Evolutionary conservation across 2,113 vertebrate genomes (phyloP).

Genomic region (Coryphaenoides rupestris): DNA sequence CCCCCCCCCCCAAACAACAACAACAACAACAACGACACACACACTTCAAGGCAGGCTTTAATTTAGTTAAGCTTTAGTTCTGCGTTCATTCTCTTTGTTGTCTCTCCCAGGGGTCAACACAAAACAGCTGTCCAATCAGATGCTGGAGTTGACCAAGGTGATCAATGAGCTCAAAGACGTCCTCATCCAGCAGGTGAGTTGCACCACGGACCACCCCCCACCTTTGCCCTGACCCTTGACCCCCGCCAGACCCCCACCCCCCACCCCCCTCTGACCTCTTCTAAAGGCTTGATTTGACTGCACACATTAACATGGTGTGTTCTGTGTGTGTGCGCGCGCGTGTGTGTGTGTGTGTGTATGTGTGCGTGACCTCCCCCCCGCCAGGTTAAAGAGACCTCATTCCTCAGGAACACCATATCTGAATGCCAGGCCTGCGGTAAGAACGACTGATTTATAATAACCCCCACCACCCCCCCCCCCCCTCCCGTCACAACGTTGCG

Average conservation of each 20-base stretch:
- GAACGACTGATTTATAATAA: conserved; percentile 33
- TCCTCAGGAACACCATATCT: conserved; percentile 93
- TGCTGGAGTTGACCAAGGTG: conserved; percentile 92
- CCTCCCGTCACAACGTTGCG: no score
- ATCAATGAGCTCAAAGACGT: conserved; percentile 94
- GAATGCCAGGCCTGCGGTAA: conserved; percentile 97
- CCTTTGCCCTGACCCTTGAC: conserved; percentile 10
- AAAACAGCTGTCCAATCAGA: conserved; percentile 89
- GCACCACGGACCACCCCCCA: no score
- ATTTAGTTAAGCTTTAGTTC: no score
- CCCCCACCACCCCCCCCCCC: no score
- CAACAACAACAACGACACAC: no score
- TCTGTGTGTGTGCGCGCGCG: no score
- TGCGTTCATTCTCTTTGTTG: conserved; percentile 32
- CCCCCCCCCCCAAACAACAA: neutral
- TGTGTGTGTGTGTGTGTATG: no score
- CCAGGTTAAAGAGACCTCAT: conserved; percentile 96
- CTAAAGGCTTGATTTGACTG: neutral
- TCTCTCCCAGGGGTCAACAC: conserved; percentile 83
- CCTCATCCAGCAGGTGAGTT: conserved; percentile 94
- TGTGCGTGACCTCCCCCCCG: conserved; percentile 30
- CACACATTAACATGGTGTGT: conserved; percentile 5
- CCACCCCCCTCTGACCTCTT: conserved; percentile 13
- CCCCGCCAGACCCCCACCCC: conserved; percentile 20
- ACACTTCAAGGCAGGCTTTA: conserved; percentile 1